phyloP scores from a whole-genome alignment of 2,888 invertebrate species.

The Microplitis manilae region DNA sequence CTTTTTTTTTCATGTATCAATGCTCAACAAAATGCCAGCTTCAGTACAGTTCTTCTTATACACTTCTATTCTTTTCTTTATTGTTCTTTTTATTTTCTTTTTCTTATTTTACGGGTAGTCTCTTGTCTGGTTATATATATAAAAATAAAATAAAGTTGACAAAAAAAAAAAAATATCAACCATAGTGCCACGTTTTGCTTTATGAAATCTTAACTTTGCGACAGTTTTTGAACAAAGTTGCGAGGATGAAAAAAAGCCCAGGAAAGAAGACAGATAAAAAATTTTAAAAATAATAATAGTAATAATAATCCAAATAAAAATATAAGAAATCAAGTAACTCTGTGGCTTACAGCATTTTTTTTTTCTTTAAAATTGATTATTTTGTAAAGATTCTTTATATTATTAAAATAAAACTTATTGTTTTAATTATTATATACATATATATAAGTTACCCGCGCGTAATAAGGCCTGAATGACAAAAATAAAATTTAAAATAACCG shows the following conservation, averaged over 20 bases:
- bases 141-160: not conserved
- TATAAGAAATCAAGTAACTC: not conserved
- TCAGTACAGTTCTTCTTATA: slow-evolving; percentile 13
- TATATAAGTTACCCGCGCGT: too few species aligned
- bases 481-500: too few species aligned
- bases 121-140: slow-evolving; percentile 11
- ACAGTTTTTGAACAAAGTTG: slow-evolving; percentile 19
- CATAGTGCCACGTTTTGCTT: slow-evolving; percentile 17
- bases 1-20: slow-evolving; percentile 5
- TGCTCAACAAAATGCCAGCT: slow-evolving; percentile 13
- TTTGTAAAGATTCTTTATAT: too few species aligned
- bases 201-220: slow-evolving; percentile 18
- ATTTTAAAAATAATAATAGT: not conserved
- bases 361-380: not conserved
- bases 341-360: not conserved
- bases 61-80: slow-evolving; percentile 9
- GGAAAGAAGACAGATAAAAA: not conserved
- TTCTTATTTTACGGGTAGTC: slow-evolving; percentile 6
- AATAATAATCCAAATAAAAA: slow-evolving; percentile 7
- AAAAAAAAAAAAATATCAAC: slow-evolving; percentile 17
- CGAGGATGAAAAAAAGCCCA: not conserved
- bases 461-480: too few species aligned
- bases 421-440: too few species aligned
- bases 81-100: not conserved
- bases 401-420: too few species aligned